These are phyloP conservation scores for Tupiocoris notatus DNA, from an alignment of 2,888 invertebrate species.

Conservation along the genomic window DNA sequence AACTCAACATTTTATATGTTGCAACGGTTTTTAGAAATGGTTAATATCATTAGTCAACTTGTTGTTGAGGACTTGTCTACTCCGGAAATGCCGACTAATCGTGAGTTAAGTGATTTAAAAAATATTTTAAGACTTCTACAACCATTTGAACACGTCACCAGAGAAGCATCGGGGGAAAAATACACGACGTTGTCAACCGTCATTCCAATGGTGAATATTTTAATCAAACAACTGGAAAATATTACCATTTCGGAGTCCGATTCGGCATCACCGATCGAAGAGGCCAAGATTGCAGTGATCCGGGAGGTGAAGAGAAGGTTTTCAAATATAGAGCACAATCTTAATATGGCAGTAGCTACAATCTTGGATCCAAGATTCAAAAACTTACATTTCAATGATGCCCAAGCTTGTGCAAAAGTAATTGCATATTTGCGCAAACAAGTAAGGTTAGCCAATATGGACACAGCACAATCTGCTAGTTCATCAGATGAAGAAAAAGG, in stretches of 20 bases:
- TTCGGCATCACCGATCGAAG: neutral
- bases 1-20: conserved; percentile 20
- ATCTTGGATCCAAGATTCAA: conserved; percentile 23
- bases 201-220: conserved; percentile 12
- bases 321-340: conserved; percentile 3
- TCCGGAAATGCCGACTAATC: conserved; percentile 26
- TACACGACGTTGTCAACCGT: conserved; percentile 1
- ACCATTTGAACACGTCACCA: conserved; percentile 9
- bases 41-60: neutral
- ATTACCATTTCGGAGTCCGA: neutral
- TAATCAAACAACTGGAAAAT: conserved; percentile 6
- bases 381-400: conserved; percentile 17
- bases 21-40: too few relatives aligned
- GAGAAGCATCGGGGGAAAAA: conserved; percentile 17
- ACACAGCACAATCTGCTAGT: too few relatives aligned
- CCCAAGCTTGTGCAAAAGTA: conserved; percentile 4
- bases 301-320: conserved; percentile 5
- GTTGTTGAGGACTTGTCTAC: conserved; percentile 11
- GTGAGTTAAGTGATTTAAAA: neutral
- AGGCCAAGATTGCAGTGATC: neutral
- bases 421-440: neutral
- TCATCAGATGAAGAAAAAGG: conserved; percentile 15
- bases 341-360: conserved; percentile 14
- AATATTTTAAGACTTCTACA: conserved; percentile 2
- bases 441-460: neutral